Evolutionary conservation across 2,888 invertebrate species (phyloP), one percentile per base, ranked within the genome.

Genomic region (Tuta absoluta): DNA sequence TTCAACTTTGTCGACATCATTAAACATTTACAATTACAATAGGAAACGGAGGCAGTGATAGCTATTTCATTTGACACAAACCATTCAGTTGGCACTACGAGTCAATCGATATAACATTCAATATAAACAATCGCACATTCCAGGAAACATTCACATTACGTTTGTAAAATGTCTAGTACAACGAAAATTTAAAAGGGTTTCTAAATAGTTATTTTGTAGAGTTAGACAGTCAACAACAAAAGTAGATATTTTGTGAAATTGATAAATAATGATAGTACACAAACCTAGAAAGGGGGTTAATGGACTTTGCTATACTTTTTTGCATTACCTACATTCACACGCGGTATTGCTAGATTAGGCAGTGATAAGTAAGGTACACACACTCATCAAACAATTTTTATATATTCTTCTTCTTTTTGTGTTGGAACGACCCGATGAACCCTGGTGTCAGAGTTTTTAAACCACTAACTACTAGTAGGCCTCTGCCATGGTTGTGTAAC

Each of bases 21-120:
- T 48, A 61, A 48, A 49, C 49, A 61, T 61, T 48, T 61, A 61
- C 61, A 63, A 17, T 59, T 38, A 51, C 56, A 58, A 33, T 64
- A 64, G 17, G 14, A 64, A 64, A 64, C 59, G 12, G 51, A 60
- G 64, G 64, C 64, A 64, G 64, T 64, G 63, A 56, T 23, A 38
- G 56, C 14, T 7, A n/a, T 17, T 56, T 33, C n/a, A 11, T 56
- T 56, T 56, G 33, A 33, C 56, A 33, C 17, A 53, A 23, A 53
- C 17, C 33, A 33, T 19, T 24, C 24, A 12, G 5, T 56, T 56
- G 56, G 56, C 56, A 56, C 56, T 11, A 53, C 21, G 12, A 51
- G 21, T 28, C 28, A 4, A 10, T 33, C 1, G 1, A 8, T 23
- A 53, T 21, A 23, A 53, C 21, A 53, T 53, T 23, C 51, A 53